A percentile compares a stretch with the other conserved stretches of the same genome.
Conservation (phyloP, 2,888 invertebrate genomes). For the Scaptomyza cyrtandrae region DNA sequence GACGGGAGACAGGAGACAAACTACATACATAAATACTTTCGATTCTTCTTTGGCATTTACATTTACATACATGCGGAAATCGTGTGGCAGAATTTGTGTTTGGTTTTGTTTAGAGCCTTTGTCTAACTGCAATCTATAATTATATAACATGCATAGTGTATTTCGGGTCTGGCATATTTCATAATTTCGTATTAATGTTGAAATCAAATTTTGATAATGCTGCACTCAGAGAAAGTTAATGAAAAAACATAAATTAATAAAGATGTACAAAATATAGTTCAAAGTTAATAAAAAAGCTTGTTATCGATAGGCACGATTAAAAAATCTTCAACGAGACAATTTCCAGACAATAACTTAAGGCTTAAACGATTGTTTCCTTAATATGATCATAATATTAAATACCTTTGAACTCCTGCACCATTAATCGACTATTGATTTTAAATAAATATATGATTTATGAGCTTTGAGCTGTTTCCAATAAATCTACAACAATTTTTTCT, state of each 20-base stretch:
- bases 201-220: conserved; percentile 21
- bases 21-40: conserved; percentile 57
- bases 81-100: conserved; percentile 8
- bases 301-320: too few species aligned
- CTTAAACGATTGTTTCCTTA: too few species aligned
- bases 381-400: too few species aligned
- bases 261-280: too few species aligned
- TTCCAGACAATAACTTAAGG: too few species aligned
- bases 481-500: background rate
- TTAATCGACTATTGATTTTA: background rate
- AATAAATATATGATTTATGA: background rate
- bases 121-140: conserved; percentile 28
- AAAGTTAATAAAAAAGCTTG: too few species aligned
- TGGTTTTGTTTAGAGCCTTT: background rate
- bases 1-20: conserved; percentile 9
- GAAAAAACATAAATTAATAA: background rate
- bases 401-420: too few species aligned
- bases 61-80: conserved; percentile 30
- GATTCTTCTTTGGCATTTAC: conserved; percentile 50
- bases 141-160: conserved; percentile 39
- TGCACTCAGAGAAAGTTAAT: conserved; percentile 38
- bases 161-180: conserved; percentile 19
- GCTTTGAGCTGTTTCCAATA: too few species aligned
- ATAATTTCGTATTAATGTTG: conserved; percentile 11
- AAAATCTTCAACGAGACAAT: too few species aligned